Evolutionary conservation across 1,140 invertebrate species (phyloP), one percentile per base, ranked within the genome.

Genomic region (Eulimnadia texana): DNA sequence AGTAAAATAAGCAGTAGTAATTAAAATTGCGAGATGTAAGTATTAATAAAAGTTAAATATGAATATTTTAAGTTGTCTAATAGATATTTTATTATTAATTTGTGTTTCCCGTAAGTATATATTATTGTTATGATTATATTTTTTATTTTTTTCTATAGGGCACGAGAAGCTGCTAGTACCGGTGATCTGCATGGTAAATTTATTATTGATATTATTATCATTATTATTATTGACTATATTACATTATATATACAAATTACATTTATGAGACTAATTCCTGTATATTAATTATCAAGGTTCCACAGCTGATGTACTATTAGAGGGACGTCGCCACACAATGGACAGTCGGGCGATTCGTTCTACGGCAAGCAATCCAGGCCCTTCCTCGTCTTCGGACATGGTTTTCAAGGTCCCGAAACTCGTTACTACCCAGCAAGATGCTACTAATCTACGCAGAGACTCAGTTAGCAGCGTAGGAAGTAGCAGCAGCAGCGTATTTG

Each of bases 381-480:
- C 27, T 13, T 22, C 55, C 16, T 42, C 50, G 13, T 25, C 33
- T 23, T 25, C 53, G 3, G 53, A 55, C n/a, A 54, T 25, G 25
- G 42, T 52, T 13, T 61, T 61, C 27, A 61, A 61, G 28, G 27
- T 61, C 2, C 60, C 60, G 10, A 58, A 27, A 19, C 22, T 42
- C 10, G 23, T 33, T 2, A 1, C n/a, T 6, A n/a, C 2, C 3
- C 24, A 58, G 19, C 23, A 58, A 3, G 23, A n/a, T 25, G 28
- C 3, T 20, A 19, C 42, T 2, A n/a, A 23, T 29, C 51, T 28
- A 19, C 60, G 60, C 25, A 33, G 58, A 20, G 60, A 61, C 19
- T 61, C 60, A 10, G 9, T 51, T 20, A 61, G 49, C 50, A 54
- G 50, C 27, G 19, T 61, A 3, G 49, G 60, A 25, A 61, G 60